These are phyloP conservation scores for Poecilia latipinna DNA, from an alignment of 2,113 vertebrate genomes.

Conservation along the genomic window DNA sequence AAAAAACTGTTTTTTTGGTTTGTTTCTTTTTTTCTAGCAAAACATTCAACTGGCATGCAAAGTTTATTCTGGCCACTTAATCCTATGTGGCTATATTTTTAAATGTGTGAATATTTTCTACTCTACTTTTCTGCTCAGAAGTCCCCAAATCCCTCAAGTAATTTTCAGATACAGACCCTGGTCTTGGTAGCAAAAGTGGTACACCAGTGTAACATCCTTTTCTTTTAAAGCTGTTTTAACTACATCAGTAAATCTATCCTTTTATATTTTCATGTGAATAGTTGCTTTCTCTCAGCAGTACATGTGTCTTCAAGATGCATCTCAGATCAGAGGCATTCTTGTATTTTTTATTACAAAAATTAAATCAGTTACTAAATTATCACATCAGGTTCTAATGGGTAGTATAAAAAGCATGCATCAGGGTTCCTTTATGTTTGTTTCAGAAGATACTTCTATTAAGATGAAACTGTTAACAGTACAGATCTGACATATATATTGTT, in stretches of 20 bases:
- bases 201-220: background rate
- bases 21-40: background rate
- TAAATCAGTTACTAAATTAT: too few relatives aligned
- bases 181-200: slow-evolving; percentile 12
- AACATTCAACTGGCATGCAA: slow-evolving; percentile 1
- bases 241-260: background rate
- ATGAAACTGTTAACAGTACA: too few relatives aligned
- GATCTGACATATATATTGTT: too few relatives aligned
- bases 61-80: slow-evolving; percentile 18
- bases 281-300: background rate
- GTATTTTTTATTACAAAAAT: too few relatives aligned
- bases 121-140: background rate
- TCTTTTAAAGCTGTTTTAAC: background rate
- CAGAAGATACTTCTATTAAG: too few relatives aligned
- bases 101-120: slow-evolving; percentile 28
- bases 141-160: slow-evolving; percentile 45
- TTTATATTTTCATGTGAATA: background rate
- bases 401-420: too few relatives aligned
- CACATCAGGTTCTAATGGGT: too few relatives aligned
- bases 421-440: too few relatives aligned
- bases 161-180: slow-evolving; percentile 45
- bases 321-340: too few relatives aligned
- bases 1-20: too few relatives aligned
- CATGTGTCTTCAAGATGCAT: too few relatives aligned
- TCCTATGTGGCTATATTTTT: slow-evolving; percentile 22